These are phyloP conservation scores for Phalanger gymnotis DNA, from an alignment of 2,797 vertebrate genomes.

Conservation along the genomic window DNA sequence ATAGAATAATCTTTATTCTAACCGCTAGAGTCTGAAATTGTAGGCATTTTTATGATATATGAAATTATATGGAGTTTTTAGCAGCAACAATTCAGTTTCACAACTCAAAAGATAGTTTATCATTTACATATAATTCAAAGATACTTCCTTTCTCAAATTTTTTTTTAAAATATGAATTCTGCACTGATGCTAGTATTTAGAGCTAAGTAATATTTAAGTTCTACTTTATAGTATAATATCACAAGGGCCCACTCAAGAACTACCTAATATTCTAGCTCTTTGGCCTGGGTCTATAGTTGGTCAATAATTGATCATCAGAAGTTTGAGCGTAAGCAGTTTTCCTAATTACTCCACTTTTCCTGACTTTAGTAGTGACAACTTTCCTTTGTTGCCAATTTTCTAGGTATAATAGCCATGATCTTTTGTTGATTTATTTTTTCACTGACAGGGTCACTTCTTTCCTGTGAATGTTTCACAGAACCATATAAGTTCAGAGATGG, in stretches of 20 bases:
- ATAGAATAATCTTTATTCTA: constrained; percentile 69
- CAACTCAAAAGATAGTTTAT: constrained; percentile 43
- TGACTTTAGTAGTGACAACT: neutral
- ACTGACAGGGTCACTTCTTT: neutral
- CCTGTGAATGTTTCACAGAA: neutral
- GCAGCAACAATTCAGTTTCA: constrained; percentile 50
- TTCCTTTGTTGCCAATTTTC: neutral
- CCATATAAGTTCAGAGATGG: neutral
- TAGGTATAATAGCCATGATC: neutral
- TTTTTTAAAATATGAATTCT: constrained; percentile 54
- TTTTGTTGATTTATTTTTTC: neutral
- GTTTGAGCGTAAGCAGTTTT: neutral
- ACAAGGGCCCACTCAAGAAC: neutral
- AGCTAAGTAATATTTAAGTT: constrained; percentile 35
- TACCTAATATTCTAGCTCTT: neutral
- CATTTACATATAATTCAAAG: constrained; percentile 47
- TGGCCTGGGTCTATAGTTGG: constrained; percentile 1
- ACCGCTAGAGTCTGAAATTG: constrained; percentile 48
- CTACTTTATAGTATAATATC: neutral
- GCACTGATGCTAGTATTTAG: neutral
- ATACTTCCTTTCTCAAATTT: constrained; percentile 38
- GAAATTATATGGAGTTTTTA: constrained; percentile 62
- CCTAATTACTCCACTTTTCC: neutral
- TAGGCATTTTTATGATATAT: constrained; percentile 52
- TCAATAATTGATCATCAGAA: neutral